phyloP scores from a whole-genome alignment of 2,113 vertebrate genomes.

The Electrona antarctica region DNA sequence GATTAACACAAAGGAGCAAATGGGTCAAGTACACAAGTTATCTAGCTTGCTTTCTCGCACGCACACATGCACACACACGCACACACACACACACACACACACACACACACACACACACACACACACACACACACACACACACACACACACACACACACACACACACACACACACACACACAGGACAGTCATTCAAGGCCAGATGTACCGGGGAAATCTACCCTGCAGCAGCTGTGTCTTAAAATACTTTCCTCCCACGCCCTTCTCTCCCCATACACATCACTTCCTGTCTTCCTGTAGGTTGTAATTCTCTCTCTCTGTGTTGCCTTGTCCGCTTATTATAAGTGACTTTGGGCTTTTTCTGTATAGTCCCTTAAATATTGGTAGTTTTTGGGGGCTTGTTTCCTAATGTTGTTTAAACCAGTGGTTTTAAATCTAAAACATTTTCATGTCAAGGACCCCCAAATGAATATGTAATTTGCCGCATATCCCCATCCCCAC shows the following conservation, averaged over 20 bases:
- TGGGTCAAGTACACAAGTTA: no score
- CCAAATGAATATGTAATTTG: no score
- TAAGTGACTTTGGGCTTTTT: no score
- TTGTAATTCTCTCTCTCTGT: no score
- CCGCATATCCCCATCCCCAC: no score
- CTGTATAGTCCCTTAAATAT: no score
- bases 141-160: neutral
- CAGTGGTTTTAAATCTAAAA: no score
- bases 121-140: slow-evolving; percentile 10
- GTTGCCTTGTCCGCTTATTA: no score
- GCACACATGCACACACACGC: neutral
- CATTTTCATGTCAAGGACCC: no score
- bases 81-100: neutral
- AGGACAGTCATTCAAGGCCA: slow-evolving; percentile 25
- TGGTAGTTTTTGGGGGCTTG: no score
- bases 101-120: neutral
- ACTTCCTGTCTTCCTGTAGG: slow-evolving; percentile 57
- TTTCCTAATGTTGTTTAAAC: no score
- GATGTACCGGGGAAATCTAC: slow-evolving; percentile 48
- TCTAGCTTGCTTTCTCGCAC: neutral
- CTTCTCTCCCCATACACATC: slow-evolving; percentile 49
- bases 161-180: neutral
- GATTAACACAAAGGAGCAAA: no score
- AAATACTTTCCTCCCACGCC: slow-evolving; percentile 66
- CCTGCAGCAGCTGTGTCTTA: slow-evolving; percentile 49